These are phyloP conservation scores for Anthophora plumipes DNA, from an alignment of 2,888 invertebrate species.

Conservation along the genomic window DNA sequence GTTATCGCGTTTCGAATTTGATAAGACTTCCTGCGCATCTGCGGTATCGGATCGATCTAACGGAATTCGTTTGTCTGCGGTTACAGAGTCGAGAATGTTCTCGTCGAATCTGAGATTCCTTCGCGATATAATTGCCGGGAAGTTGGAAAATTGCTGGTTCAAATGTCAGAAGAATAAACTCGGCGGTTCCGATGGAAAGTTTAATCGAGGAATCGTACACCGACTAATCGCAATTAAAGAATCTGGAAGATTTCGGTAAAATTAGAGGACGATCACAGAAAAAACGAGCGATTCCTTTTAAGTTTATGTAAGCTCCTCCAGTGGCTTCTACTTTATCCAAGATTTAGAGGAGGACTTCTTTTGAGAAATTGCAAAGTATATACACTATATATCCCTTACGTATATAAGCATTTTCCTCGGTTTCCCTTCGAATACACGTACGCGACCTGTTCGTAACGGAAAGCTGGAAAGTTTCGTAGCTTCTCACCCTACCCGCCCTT, in stretches of 20 bases:
- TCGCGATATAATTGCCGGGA: slow-evolving; percentile 27
- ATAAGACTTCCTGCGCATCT: slow-evolving; percentile 16
- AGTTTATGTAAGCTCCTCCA: neutral
- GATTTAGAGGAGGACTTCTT: neutral
- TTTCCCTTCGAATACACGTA: neutral
- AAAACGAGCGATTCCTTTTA: neutral
- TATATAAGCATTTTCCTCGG: neutral
- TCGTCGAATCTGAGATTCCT: slow-evolving; percentile 13
- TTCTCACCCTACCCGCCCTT: neutral
- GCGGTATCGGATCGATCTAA: slow-evolving; percentile 20
- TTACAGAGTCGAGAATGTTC: slow-evolving; percentile 7
- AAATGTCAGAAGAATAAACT: slow-evolving; percentile 1
- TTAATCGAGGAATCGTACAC: neutral
- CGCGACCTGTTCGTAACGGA: slow-evolving; percentile 4
- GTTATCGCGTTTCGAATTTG: slow-evolving; percentile 4
- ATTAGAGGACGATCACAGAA: neutral
- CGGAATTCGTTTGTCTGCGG: slow-evolving; percentile 20
- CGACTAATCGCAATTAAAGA: slow-evolving; percentile 1
- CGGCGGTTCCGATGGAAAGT: neutral
- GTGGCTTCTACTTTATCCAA: neutral
- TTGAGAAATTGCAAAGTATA: neutral
- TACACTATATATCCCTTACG: too few species aligned
- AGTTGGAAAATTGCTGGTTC: slow-evolving; percentile 11
- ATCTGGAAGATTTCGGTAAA: neutral
- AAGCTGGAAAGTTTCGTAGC: slow-evolving; percentile 2